A percentile compares a stretch with the other conserved stretches of the same genome.
phyloP scores from a whole-genome alignment of 2,888 invertebrate species.

The Diachrysia chrysitis region DNA sequence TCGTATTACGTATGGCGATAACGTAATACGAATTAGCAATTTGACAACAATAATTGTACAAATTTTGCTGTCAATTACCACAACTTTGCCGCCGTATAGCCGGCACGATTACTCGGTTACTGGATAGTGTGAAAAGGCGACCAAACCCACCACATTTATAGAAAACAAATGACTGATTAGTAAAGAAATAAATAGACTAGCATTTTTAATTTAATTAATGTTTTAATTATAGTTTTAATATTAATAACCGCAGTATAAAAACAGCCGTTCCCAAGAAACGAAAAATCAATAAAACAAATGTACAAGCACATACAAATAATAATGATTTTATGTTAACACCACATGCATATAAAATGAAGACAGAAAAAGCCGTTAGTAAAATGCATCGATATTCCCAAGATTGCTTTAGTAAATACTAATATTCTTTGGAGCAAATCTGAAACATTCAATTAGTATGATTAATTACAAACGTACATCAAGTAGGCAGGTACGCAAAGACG shows the following conservation, averaged over 20 bases:
- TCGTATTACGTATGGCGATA: too few species aligned
- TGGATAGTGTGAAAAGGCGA: not conserved
- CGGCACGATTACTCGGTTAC: not conserved
- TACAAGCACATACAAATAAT: slow-evolving; percentile 47
- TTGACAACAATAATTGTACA: too few species aligned
- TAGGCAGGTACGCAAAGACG: slow-evolving; percentile 18
- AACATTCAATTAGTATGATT: slow-evolving; percentile 65
- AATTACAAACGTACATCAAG: slow-evolving; percentile 15
- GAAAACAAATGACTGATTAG: slow-evolving; percentile 12
- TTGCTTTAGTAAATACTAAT: slow-evolving; percentile 82
- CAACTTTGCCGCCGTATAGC: not conserved
- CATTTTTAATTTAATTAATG: not conserved
- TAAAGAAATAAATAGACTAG: slow-evolving; percentile 26
- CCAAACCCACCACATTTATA: not conserved
- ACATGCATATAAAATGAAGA: slow-evolving; percentile 52
- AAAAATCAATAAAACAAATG: slow-evolving; percentile 34
- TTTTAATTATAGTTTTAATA: too few species aligned
- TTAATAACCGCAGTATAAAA: slow-evolving; percentile 55
- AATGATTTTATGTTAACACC: slow-evolving; percentile 45
- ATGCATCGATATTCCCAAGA: slow-evolving; percentile 26
- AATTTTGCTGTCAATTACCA: not conserved
- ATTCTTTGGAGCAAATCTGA: slow-evolving; percentile 88
- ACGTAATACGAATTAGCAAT: too few species aligned
- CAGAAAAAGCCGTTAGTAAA: slow-evolving; percentile 47
- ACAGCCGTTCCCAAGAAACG: slow-evolving; percentile 60